Base-by-base conservation (phyloP, 2,888 invertebrate genomes). In the Belgica antarctica region DNA sequence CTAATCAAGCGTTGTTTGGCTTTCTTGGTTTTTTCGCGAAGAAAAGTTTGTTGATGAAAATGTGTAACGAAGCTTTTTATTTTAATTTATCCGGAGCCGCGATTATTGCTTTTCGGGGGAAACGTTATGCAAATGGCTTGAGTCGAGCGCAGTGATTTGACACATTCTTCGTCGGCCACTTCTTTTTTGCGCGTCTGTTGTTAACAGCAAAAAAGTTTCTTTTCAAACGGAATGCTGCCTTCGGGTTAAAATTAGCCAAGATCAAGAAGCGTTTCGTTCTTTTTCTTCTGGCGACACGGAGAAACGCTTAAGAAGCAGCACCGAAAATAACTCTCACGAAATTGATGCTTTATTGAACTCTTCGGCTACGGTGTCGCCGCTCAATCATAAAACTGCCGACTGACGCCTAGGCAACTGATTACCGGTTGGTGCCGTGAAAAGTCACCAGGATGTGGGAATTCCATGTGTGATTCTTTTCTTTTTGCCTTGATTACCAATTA, bases 331-430 rank as follows among this genome's bases (percentile, higher is more conserved):
- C 5, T 19, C 12, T 52, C 19, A 17, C 52, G 22, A 52, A 52
- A 19, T 22, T 41, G n/a, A 31, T 10, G 15, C 41, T 59, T 59
- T 27, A 24, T 24, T 27, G 27, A 59, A 10, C 27, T 59, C 15
- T 15, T 46, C 22, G 27, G 7, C 27, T 7, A 22, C 12, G 4
- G 3, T 27, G 59, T 59, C 59, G 59, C 59, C 59, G 25, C 15
- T 24, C 59, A 59, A 59, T 59, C 59, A 59, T 59, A 59, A 59
- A 59, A 27, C 25, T 4, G 12, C 8, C 27, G 59, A 27, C 25
- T 24, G 59, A 10, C 25, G 59, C 25, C 59, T 59, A 59, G 25
- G 59, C n/a, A 25, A 59, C 24, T 59, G 27, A 59, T 22, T 5
- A 1, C 59, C 22, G 25, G 22, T 27, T 22, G 3, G n/a, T 17